Conservation (phyloP, 2,888 invertebrate species). For the Liodrosophila aerea region DNA sequence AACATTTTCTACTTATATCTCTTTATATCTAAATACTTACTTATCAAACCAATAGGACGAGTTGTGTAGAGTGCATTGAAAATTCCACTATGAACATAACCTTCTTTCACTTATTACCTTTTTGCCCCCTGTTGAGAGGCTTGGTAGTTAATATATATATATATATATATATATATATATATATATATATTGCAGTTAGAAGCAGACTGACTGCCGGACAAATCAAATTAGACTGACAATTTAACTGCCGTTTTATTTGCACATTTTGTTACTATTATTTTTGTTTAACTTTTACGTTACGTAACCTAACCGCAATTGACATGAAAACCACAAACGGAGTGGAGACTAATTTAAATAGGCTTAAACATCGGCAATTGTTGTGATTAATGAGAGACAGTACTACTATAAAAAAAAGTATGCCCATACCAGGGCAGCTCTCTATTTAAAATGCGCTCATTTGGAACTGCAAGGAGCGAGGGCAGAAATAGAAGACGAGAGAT, state of each 20-base stretch:
- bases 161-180: no score
- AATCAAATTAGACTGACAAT: constrained; percentile 53
- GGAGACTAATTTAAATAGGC: constrained; percentile 62
- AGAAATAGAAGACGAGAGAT: constrained; percentile 44
- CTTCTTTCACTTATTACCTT: not conserved
- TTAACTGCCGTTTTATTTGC: constrained; percentile 37
- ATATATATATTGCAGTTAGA: no score
- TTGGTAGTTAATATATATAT: no score
- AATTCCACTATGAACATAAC: no score
- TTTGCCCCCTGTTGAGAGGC: constrained; percentile 1
- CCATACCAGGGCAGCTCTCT: constrained; percentile 38
- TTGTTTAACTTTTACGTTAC: constrained; percentile 11
- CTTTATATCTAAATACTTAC: no score
- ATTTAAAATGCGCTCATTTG: constrained; percentile 64
- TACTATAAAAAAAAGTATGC: constrained; percentile 10
- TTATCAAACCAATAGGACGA: no score
- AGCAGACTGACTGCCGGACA: not conserved
- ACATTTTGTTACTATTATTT: constrained; percentile 16
- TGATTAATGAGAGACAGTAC: constrained; percentile 35
- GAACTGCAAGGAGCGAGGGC: constrained; percentile 35
- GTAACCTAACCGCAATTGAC: constrained; percentile 38
- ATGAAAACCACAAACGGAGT: constrained; percentile 46
- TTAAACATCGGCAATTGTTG: constrained; percentile 43
- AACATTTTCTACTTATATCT: no score
- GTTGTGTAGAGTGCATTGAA: no score